Base-by-base conservation (phyloP, 1,140 invertebrate genomes). In the Octopus bimaculoides region DNA sequence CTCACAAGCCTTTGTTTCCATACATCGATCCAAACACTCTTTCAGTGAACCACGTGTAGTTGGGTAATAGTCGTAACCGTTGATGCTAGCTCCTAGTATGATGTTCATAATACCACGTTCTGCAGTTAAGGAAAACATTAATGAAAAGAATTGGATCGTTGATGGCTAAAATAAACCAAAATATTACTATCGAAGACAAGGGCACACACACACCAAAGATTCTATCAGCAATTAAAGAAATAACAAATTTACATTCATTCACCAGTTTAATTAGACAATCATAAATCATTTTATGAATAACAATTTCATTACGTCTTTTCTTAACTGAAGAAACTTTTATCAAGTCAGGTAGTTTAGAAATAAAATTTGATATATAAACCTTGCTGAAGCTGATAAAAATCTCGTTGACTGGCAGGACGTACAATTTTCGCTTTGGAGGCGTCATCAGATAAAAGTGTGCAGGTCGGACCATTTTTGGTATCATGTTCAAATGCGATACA, bases 211-310 rank as follows among this genome's bases (percentile, higher is more conserved):
- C 5, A 17, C 17, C 7, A 71, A 71, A 71, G 26, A 71, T 12
- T 61, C 9, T 61, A 9, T 12, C 9, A 71, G 66, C 17, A 12
- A 12, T 20, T 71, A 20, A 71, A 71, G 26, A 0, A 71, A 71
- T 6, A 61, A 61, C 4, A 2, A 61, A 61, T 12, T 17, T 61
- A 61, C 17, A 61, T 61, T 12, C 17, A 61, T 61, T 12, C 4
- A 61, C 17, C 17, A n/a, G 26, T 71, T n/a, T 71, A 69, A n/a
- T n/a, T 69, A 71, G 17, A 71, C 26, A 71, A n/a, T n/a, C 26
- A 71, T 71, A 71, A n/a, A 71, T 71, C 17, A n/a, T n/a, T 71
- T n/a, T 71, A 71, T 71, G 26, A n/a, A 71, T 71, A 71, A n/a
- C 5, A 71, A 12, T 14, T 71, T n/a, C 26, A 5, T 8, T 61